Base-by-base conservation (phyloP, 2,888 invertebrate species). In the Sipunculus nudus region DNA sequence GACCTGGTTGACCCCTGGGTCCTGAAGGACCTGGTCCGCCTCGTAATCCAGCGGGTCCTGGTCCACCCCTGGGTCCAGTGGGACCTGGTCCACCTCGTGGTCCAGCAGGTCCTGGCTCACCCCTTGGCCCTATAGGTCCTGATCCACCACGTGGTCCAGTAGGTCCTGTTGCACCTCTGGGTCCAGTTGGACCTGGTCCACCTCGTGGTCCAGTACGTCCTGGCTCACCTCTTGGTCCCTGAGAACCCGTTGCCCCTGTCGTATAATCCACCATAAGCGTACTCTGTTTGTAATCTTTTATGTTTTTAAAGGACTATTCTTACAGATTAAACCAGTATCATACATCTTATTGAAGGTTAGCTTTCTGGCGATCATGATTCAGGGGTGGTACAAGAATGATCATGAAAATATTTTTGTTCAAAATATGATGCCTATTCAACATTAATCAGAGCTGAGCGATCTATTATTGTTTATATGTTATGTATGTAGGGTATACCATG, bases 1-100 rank as follows among this genome's bases (percentile, higher is more conserved):
- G 1, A 8, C 62, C 62, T 5, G 49, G 47, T 23, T 8, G n/a
- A 23, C 70, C 70, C 23, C 49, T 23, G 16, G 31, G 38, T 13
- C 70, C 70, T 13, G 46, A 32, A 5, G 49, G 40, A 19, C 70
- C 63, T 32, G 57, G 39, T 32, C 23, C 38, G 10, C 69, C 60
- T 35, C 32, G 43, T 23, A 39, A 40, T 38, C 61, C 61, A 13
- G 40, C 29, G 6, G 40, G 26, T 31, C 70, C 70, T 1, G 45
- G 26, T 6, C 39, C 31, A 16, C 71, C 72, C 23, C 32, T 31
- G n/a, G 59, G 52, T 13, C 69, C 72, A 13, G 39, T 43, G 23
- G 39, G 32, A 23, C 70, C 70, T 19, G 29, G 46, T 31, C 13
- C 29, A 26, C 68, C 68, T n/a, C 25, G 40, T 32, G 25, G 23